Conservation (phyloP, 1,140 invertebrate genomes). For the Mizuhopecten yessoensis region DNA sequence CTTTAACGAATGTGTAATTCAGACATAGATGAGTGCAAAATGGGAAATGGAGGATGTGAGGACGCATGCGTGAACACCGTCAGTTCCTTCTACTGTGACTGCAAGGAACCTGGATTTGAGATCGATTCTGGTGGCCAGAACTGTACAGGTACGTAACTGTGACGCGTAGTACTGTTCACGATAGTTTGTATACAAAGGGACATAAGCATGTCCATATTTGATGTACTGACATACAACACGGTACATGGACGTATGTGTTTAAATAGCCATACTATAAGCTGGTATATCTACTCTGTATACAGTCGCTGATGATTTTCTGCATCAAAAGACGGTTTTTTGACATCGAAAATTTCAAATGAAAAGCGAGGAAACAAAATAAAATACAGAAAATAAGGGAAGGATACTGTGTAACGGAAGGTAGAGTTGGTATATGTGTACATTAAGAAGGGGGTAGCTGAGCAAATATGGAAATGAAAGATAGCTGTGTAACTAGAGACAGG, state of each 20-base stretch:
- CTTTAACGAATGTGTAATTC: slow-evolving; percentile 27
- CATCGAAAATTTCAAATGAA: no score
- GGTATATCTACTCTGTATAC: no score
- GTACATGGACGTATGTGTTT: no score
- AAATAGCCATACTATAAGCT: no score
- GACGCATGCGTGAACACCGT: slow-evolving; percentile 73
- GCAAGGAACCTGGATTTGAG: slow-evolving; percentile 58
- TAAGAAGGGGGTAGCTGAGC: background rate
- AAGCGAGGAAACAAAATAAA: background rate
- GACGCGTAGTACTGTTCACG: background rate
- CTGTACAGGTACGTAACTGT: slow-evolving; percentile 51
- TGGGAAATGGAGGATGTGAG: slow-evolving; percentile 70
- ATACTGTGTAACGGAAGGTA: background rate
- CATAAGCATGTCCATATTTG: no score
- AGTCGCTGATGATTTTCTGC: no score
- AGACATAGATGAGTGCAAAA: slow-evolving; percentile 73
- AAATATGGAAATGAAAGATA: background rate
- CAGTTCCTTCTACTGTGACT: slow-evolving; percentile 74
- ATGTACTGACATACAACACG: no score
- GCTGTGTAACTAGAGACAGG: no score
- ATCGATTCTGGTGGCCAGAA: slow-evolving; percentile 52
- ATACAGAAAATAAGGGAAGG: no score
- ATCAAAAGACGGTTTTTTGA: no score
- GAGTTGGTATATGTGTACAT: background rate
- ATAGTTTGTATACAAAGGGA: no score